Percentiles rank a stretch among this genome's conserved stretches.
Conservation (phyloP, 2,797 vertebrate species). For the Mus minutoides region DNA sequence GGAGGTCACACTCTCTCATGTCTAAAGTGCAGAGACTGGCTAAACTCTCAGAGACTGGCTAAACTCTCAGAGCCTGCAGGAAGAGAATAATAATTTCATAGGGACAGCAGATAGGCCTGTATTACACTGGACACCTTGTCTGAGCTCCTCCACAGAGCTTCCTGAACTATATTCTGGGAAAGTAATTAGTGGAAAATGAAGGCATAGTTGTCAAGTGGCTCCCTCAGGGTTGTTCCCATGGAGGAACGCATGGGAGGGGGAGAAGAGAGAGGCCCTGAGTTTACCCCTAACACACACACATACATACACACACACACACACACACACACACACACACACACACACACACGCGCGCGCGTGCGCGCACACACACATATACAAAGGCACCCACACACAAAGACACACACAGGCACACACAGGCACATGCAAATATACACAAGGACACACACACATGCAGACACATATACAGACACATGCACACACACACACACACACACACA, state of each 20-base stretch:
- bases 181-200: not conserved
- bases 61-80: not conserved
- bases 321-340: too few species aligned
- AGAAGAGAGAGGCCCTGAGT: not conserved
- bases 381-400: not conserved
- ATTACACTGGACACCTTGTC: not conserved
- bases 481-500: too few species aligned
- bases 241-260: not conserved
- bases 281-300: too few species aligned
- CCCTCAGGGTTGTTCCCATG: not conserved
- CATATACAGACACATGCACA: not conserved
- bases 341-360: accelerated
- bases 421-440: too few species aligned
- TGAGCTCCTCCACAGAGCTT: not conserved
- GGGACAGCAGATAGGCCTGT: not conserved
- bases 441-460: too few species aligned
- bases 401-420: not conserved
- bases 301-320: too few species aligned
- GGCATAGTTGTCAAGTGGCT: not conserved
- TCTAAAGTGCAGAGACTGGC: not conserved
- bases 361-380: too few species aligned
- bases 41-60: not conserved
- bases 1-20: not conserved
- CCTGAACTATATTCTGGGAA: not conserved
- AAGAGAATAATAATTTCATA: not conserved